These are phyloP conservation scores for Reticulitermes lucifugus DNA, from an alignment of 2,888 invertebrate species.

Conservation along the genomic window DNA sequence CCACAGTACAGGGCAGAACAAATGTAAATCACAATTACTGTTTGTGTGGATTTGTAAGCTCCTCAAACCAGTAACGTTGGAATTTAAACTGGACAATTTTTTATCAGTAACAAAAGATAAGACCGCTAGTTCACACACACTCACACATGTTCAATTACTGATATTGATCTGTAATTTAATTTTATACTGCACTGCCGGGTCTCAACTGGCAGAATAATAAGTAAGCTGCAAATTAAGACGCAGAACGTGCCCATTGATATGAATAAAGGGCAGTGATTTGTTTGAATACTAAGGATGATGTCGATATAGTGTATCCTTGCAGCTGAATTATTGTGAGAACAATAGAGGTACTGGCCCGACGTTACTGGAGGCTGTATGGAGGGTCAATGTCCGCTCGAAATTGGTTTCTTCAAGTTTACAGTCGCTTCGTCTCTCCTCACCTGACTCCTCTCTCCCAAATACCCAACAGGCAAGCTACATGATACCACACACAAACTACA, in stretches of 20 bases:
- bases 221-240: neutral
- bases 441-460: neutral
- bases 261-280: neutral
- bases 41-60: too few relatives aligned
- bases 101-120: too few relatives aligned
- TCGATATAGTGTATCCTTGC: neutral
- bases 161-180: neutral
- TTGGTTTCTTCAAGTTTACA: constrained; percentile 12
- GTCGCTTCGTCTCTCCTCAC: neutral
- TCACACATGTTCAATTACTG: too few relatives aligned
- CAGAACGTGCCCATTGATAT: neutral
- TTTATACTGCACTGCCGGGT: neutral
- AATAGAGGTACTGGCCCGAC: neutral
- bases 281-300: neutral
- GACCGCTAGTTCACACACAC: too few relatives aligned
- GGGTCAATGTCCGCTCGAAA: constrained; percentile 24
- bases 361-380: constrained; percentile 21
- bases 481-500: neutral
- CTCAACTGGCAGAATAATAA: neutral
- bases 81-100: too few relatives aligned
- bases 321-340: constrained; percentile 18
- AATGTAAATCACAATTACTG: too few relatives aligned
- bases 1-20: too few relatives aligned
- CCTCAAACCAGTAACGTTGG: too few relatives aligned
- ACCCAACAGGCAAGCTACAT: neutral